Base-by-base conservation (phyloP, 2,888 invertebrate species). In the Ophioninae sp. region DNA sequence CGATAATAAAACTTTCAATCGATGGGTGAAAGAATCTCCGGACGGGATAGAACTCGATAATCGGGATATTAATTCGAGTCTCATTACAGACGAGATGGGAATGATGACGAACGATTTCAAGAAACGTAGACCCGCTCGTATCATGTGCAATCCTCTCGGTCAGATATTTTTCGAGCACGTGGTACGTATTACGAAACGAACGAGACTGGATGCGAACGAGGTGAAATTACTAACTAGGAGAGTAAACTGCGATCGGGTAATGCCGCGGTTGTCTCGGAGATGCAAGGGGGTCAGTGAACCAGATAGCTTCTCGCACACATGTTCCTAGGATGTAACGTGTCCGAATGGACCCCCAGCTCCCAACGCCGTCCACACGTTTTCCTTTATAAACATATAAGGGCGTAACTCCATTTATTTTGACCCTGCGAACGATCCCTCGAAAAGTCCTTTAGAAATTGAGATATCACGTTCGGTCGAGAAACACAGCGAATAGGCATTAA, bases 401-500 rank as follows among this genome's bases (percentile, higher is more conserved):
- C 68, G 67, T 58, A 76, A n/a, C 76, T 68, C 23, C 3, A 0
- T 9, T 5, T 39, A 56, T 59, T 76, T 68, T 68, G 17, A 9
- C 30, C 13, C 9, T 67, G 10, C 0, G 23, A 44, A 10, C 2
- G 39, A 61, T 61, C 44, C 17, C 1, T 6, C 10, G 13, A 9
- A 61, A 7, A 10, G 77, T 59, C 68, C 44, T 61, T 69, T 77
- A 44, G 59, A 67, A 41, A n/a, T 69, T 68, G 6, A 41, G 22
- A 23, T 20, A 5, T 17, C 10, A 7, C 37, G 30, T 23, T 59
- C 30, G 65, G 51, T 51, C 51, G 51, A 13, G 51, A 51, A 51
- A 30, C 56, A 39, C 23, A 74, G 72, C 81, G 81, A 73, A 76
- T 81, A 61, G 69, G 85, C 87, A 90, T 90, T 90, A 90, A 90